Evolutionary conservation across 2,888 invertebrate species (phyloP), one percentile per base, ranked within the genome.

Genomic region (Acanthosepion esculentum): DNA sequence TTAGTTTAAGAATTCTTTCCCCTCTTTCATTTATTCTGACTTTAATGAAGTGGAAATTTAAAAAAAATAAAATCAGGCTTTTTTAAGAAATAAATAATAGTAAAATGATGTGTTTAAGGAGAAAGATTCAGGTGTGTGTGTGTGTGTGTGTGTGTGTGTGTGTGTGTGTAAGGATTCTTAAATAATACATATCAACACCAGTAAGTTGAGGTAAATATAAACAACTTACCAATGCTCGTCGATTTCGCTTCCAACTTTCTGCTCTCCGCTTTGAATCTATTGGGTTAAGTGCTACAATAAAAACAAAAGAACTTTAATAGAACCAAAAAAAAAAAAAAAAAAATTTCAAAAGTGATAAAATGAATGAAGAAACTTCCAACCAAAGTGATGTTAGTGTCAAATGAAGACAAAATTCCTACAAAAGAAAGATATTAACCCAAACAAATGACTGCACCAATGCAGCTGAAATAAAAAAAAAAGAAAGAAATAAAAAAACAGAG

Each of bases 211-310:
- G 6, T n/a, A 78, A 20, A 78, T 78, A n/a, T 33, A 18, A n/a
- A 64, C 64, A 23, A 96, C 96, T 95, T 96, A 98, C 99, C 96
- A 99, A 98, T 95, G 99, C 99, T 97, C 99, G 98, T 96, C 99
- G 98, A 97, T 99, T 99, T 96, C 99, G 98, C 98, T 99, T 99
- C 99, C 99, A 99, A 96, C 99, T 99, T 97, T 99, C 99, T 59
- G 99, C 99, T 96, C 99, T 98, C 95, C 99, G 98, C 98, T 99
- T 99, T 95, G 99, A 99, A 98, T 99, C 99, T 99, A 99, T 99
- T 95, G 99, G 99, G 96, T 97, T 97, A 91, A 97, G 96, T 96
- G 96, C 96, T 97, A 96, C 50, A 95, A 96, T 94, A 64, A 26
- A 94, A 91, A 94, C 94, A 78, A 59, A 91, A 48, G 23, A 94